Percentiles rank a stretch among this genome's conserved stretches.
These are phyloP conservation scores for Alexandromys fortis DNA, from an alignment of 2,113 vertebrate genomes.

Conservation along the genomic window DNA sequence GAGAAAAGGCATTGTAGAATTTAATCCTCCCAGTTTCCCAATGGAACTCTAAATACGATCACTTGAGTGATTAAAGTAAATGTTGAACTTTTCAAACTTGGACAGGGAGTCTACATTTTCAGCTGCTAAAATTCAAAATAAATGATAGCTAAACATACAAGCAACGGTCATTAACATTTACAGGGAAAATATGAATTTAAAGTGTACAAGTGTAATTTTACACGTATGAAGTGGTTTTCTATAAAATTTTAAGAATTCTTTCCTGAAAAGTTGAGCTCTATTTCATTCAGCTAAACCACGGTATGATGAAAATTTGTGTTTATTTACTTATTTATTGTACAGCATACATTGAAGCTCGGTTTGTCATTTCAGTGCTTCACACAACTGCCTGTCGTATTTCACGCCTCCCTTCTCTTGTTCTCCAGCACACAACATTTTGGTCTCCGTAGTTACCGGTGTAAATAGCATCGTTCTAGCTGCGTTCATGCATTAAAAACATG, in stretches of 20 bases:
- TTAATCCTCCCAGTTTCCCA: background rate
- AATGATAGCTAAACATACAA: constrained; percentile 73
- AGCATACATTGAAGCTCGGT: background rate
- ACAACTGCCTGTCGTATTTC: background rate
- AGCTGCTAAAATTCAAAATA: constrained; percentile 61
- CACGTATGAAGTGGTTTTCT: constrained; percentile 31
- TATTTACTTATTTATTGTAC: background rate
- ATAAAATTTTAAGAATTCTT: constrained; percentile 27
- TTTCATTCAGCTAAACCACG: background rate
- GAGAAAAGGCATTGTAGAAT: background rate
- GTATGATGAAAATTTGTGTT: background rate
- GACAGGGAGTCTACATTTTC: constrained; percentile 55
- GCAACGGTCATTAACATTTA: constrained; percentile 51
- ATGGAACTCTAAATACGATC: constrained; percentile 11
- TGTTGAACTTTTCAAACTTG: constrained; percentile 56
- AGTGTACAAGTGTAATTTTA: constrained; percentile 24
- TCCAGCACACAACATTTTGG: constrained; percentile 54
- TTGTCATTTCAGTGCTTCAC: constrained; percentile 46
- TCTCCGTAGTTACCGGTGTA: background rate
- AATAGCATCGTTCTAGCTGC: background rate
- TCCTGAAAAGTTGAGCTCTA: background rate
- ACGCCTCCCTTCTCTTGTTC: background rate
- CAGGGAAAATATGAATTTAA: background rate
- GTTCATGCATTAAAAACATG: background rate
- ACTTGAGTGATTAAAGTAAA: constrained; percentile 1